Conservation (phyloP, 1,140 invertebrate species). For the Nebria ingens region DNA sequence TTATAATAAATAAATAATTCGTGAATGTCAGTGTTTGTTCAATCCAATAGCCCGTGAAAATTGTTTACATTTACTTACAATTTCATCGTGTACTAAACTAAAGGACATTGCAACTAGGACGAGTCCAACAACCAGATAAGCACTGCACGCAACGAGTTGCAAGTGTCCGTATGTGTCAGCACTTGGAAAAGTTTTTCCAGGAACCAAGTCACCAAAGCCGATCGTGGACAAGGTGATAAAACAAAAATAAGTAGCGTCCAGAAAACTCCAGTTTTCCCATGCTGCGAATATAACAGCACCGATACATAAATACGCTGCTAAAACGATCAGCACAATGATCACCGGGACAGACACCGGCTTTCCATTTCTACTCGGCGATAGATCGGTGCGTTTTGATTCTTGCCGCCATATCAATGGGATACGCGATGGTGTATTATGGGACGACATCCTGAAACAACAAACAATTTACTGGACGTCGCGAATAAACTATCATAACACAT, state of each 20-base stretch:
- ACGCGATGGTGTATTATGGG: slow-evolving; percentile 59
- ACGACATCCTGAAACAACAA: slow-evolving; percentile 40
- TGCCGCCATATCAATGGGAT: slow-evolving; percentile 53
- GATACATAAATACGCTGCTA: slow-evolving; percentile 57
- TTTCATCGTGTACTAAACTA: slow-evolving; percentile 83
- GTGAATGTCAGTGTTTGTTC: neutral
- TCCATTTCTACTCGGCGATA: slow-evolving; percentile 15
- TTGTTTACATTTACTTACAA: slow-evolving; percentile 61
- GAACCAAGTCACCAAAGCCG: slow-evolving; percentile 74
- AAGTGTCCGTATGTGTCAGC: slow-evolving; percentile 49
- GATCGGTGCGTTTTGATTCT: slow-evolving; percentile 31
- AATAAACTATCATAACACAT: too few relatives aligned
- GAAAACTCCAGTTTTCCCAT: slow-evolving; percentile 66
- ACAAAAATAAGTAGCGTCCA: slow-evolving; percentile 79
- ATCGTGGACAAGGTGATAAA: slow-evolving; percentile 82
- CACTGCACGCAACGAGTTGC: slow-evolving; percentile 72
- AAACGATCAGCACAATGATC: slow-evolving; percentile 55
- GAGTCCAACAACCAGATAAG: slow-evolving; percentile 78
- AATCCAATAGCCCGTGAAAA: slow-evolving; percentile 50
- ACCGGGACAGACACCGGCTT: slow-evolving; percentile 51
- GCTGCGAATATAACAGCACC: slow-evolving; percentile 61
- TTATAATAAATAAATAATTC: too few relatives aligned
- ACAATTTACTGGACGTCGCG: too few relatives aligned
- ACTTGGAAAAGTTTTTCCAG: slow-evolving; percentile 44
- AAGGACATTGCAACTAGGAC: slow-evolving; percentile 89